phyloP scores from a whole-genome alignment of 2,113 vertebrate genomes.

The Acanthisitta chloris region DNA sequence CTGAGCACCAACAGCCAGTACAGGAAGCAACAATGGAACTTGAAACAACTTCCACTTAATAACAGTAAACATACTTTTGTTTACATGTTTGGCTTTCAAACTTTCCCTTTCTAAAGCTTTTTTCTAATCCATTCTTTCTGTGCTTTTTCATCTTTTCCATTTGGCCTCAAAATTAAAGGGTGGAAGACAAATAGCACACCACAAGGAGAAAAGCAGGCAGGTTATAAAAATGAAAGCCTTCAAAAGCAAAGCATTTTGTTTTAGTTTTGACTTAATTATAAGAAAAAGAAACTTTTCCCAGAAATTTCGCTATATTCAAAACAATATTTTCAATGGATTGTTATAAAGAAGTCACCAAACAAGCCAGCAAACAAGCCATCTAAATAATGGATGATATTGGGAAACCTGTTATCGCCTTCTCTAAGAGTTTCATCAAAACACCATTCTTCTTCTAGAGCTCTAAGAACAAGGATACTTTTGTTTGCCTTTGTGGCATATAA shows the following conservation, averaged over 20 bases:
- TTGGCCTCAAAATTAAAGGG: neutral
- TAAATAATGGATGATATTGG: neutral
- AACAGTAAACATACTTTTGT: neutral
- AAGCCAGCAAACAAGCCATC: neutral
- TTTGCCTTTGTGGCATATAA: neutral
- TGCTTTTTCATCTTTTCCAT: neutral
- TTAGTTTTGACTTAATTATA: neutral
- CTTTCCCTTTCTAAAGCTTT: neutral
- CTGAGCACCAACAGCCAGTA: neutral
- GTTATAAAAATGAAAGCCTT: neutral
- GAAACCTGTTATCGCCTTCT: neutral
- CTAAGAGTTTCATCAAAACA: neutral
- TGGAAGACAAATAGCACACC: neutral
- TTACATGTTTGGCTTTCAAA: neutral
- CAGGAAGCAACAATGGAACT: neutral
- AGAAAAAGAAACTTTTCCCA: neutral
- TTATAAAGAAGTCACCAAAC: neutral
- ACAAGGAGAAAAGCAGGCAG: neutral
- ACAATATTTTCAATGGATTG: neutral
- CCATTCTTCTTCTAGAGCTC: conserved; percentile 14
- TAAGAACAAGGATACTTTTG: neutral
- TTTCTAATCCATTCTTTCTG: neutral
- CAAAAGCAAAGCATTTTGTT: neutral
- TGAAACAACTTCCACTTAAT: neutral
- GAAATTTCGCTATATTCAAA: neutral